Base-by-base conservation (phyloP, 1,140 invertebrate species). In the Asobara japonica region DNA sequence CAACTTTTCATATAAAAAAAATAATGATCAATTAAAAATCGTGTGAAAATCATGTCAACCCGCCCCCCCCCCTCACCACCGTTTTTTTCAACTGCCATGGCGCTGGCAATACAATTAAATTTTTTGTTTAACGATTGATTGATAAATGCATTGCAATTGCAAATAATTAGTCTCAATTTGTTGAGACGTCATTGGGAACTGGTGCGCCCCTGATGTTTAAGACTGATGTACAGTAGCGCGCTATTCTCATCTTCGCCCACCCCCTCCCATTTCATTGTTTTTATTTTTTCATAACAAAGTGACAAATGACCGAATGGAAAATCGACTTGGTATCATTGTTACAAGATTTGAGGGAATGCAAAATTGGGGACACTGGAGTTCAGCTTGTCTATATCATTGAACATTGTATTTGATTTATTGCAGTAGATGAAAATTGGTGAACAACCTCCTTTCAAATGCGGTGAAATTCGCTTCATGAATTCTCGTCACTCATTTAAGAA, bases 191-290 rank as follows among this genome's bases (percentile, higher is more conserved):
- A 38, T 62, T 51, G 31, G 85, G 83, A 82, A 86, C 87, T 86
- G 83, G 86, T 87, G 84, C 86, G 85, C 51, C 84, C 85, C 86
- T 87, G 86, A 86, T 87, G 84, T 56, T 87, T 84, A 86, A 87
- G 86, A 87, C 86, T 87, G 86, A 87, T 87, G 86, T 87, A 87
- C 85, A 87, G 86, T 86, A 77, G 86, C 85, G 86, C 84, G 85
- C 85, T 87, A 84, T 87, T 87, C 85, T 71, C 68, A 33, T 65
- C n/a, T 13, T 61, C 70, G 74, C 60, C 74, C 65, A 31, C 48
- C 60, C 27, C 62, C 5, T 27, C n/a, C 41, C 41, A 68, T 45
- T 31, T 70, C 51, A 65, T 56, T 48, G 8, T 60, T 41, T 27
- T 33, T n/a, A 11, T 60, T 41, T 27, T 33, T n/a, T 36, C 20